Base-by-base conservation (phyloP, 2,113 vertebrate species). In the Dicerorhinus sumatrensis region DNA sequence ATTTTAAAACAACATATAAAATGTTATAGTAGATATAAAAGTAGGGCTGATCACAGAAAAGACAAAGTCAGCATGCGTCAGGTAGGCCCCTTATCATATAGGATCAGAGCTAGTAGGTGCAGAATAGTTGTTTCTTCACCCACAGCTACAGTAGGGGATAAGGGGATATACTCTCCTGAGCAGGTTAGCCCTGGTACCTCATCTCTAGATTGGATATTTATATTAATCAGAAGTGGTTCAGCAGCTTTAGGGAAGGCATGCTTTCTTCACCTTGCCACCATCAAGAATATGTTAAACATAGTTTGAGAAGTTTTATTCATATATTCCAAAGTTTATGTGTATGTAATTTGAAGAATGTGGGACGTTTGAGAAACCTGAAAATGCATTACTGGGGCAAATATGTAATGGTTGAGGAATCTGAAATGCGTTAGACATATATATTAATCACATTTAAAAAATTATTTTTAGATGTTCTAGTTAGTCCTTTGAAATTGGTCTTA, bases 381-480 rank as follows among this genome's bases (percentile, higher is more conserved):
- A 76, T 84, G 58, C 60, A 27, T 89, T 95, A n/a, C 4, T 94
- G 33, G 60, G 33, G 79, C 70, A 88, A 87, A 73, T 56, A 33
- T 17, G 14, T 94, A 83, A 51, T 89, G 54, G 77, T 62, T 56
- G 63, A 83, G 56, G 92, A 80, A 46, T 67, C 63, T 39, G 51
- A 92, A 95, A 36, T 94, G 25, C 72, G 23, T 96, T 85, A 67
- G 39, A 72, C 86, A 65, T 84, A 10, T n/a, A 25, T 56, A 56
- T 56, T 95, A 80, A 91, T 89, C 33, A 6, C 67, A 79, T 29
- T 56, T 81, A 58, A n/a, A 85, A 85, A 93, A 80, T 93, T 70
- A 70, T n/a, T 97, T 98, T 48, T 97, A 98, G 98, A 98, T 98
- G 98, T 91, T 0, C 25, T 97, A 46, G 77, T 91, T 96, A 95